A percentile compares a stretch with the other conserved stretches of the same genome.
These are phyloP conservation scores for Tachysurus vachellii DNA, from an alignment of 2,113 vertebrate species.

Conservation along the genomic window DNA sequence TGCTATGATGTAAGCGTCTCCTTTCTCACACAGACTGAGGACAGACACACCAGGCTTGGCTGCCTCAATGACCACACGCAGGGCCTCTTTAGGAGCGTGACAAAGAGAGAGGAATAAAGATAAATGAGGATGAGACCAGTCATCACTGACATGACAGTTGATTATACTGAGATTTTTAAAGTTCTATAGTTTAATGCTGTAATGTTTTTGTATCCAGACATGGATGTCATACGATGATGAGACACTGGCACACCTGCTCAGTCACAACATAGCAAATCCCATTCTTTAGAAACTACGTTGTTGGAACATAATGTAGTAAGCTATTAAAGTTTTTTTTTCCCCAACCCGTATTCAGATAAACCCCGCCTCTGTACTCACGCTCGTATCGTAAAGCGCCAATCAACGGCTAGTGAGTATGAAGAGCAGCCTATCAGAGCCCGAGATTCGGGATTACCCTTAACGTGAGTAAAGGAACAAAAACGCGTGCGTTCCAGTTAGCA, in stretches of 20 bases:
- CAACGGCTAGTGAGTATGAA: not conserved
- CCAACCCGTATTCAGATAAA: not conserved
- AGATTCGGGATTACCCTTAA: not conserved
- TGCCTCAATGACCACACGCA: constrained; percentile 82
- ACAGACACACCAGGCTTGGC: constrained; percentile 81
- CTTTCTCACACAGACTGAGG: constrained; percentile 89
- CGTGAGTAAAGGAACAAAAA: not conserved
- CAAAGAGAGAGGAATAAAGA: not conserved
- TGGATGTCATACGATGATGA: not conserved
- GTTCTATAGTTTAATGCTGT: not conserved
- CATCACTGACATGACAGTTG: not conserved
- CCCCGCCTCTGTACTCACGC: not conserved
- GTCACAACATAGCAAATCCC: not conserved
- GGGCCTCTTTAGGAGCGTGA: constrained; percentile 73
- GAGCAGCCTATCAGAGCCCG: not conserved
- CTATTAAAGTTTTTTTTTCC: not conserved
- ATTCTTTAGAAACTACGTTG: not conserved
- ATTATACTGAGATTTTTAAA: not conserved
- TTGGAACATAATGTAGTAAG: not conserved
- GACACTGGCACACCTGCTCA: not conserved
- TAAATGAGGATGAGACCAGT: not conserved
- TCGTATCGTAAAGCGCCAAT: not conserved
- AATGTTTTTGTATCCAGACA: not conserved
- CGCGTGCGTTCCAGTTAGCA: not conserved
- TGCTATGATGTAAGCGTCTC: constrained; percentile 89